Percentiles rank a stretch among this genome's conserved stretches.
Evolutionary conservation across 2,888 invertebrate species (phyloP).

Genomic region (Harpalus rubripes): DNA sequence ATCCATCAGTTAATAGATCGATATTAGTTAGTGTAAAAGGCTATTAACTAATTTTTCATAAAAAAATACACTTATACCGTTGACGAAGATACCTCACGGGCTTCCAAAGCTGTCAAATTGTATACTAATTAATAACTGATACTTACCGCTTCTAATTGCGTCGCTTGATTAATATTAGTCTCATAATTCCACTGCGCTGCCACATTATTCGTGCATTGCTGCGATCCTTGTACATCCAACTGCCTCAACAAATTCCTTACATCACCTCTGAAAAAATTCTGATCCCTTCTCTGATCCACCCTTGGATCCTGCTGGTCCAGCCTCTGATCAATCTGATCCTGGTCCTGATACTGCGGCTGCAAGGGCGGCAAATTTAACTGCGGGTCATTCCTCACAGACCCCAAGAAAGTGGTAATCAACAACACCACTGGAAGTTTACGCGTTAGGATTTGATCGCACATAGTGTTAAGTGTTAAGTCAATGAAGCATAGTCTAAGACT

Average conservation of each 20-base stretch:
- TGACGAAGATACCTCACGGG: too few species aligned
- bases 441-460: conserved; percentile 61
- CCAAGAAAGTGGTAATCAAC: conserved; percentile 68
- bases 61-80: too few species aligned
- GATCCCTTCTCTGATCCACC: conserved; percentile 28
- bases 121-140: too few species aligned
- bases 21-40: too few species aligned
- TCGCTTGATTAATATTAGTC: conserved; percentile 90
- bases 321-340: conserved; percentile 35
- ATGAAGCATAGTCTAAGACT: conserved; percentile 9
- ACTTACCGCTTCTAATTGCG: conserved; percentile 91
- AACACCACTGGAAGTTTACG: conserved; percentile 68
- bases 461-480: neutral
- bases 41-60: too few species aligned
- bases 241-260: conserved; percentile 82
- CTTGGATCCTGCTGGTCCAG: conserved; percentile 27
- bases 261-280: conserved; percentile 73
- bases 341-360: conserved; percentile 70
- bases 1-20: too few species aligned
- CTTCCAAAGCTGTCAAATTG: too few species aligned
- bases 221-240: conserved; percentile 87
- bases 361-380: conserved; percentile 82
- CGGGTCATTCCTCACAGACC: conserved; percentile 71
- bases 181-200: conserved; percentile 94
- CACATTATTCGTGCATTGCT: conserved; percentile 92